Evolutionary conservation across 2,888 invertebrate genomes (phyloP), one percentile per base, ranked within the genome.

Genomic region (Apoda limacodes): DNA sequence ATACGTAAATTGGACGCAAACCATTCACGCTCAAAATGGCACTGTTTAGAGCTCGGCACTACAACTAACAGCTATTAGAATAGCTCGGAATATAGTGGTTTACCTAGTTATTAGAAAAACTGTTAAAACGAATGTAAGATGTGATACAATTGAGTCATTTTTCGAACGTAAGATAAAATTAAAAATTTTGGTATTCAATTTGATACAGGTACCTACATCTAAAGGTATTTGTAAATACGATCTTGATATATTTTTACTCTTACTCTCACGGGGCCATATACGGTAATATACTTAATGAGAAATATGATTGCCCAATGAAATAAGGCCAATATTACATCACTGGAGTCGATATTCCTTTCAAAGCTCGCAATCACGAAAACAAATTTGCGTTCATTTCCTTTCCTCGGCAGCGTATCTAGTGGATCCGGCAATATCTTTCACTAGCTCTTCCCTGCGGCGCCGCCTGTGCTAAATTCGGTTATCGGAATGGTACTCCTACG

Each of bases 301-400:
- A 62, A 66, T 68, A 66, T 59, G 64, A 67, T 71, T 67, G 65
- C 61, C 52, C 60, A 63, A 65, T 62, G 64, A 70, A 71, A 68
- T 69, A 54, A 68, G 68, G 70, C 68, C 68, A 65, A 76, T 71
- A 71, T 62, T 63, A 70, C 68, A 70, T 63, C 66, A 64, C 68
- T 71, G 61, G 64, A 68, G 66, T 63, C 71, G 67, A 71, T 75
- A 72, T 61, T 57, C 62, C 62, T 56, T 63, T 55, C 61, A 61
- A 68, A 64, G 63, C 56, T 58, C 53, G 71, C 74, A 76, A 78
- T 78, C 75, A 76, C 64, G 70, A 72, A 75, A 76, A 78, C 78
- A 78, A 78, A 80, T 78, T 78, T 76, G 68, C 64, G 68, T 71
- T 72, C 70, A 78, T 76, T 76, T 76, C 76, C 75, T 69, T 59